Evolutionary conservation across 1,140 invertebrate species (phyloP), one percentile per base, ranked within the genome.

Genomic region (Polypedilum vanderplanki): DNA sequence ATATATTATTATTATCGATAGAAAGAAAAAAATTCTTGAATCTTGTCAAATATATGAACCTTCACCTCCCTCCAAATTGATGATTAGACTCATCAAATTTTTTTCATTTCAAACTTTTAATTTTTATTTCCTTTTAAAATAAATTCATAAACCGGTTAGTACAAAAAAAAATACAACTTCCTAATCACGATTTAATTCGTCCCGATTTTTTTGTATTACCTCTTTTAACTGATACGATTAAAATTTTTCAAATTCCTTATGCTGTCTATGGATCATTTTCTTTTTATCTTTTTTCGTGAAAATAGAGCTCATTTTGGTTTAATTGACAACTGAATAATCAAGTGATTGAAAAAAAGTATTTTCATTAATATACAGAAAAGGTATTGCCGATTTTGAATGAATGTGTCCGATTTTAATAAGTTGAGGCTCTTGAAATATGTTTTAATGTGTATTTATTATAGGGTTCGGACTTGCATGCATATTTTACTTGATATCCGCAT

Each of bases 51-150:
- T 57, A 57, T 4, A 57, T 57, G 46, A 57, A 57, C 46, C 46
- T 57, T 57, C 46, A 57, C 46, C 46, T 57, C 46, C 12, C 24
- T 12, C 46, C 12, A 57, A n/a, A n/a, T n/a, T 57, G n/a, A 46
- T 10, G 41, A 57, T 57, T 57, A 57, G 46, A 57, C 46, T 57
- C 46, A 57, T 57, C n/a, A 57, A 57, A 57, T 57, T n/a, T n/a
- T 12, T 57, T 57, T 57, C 46, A 57, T 57, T n/a, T 15, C 12
- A 57, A 57, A 57, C n/a, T n/a, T n/a, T n/a, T n/a, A 57, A 57
- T 57, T n/a, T 57, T n/a, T n/a, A n/a, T n/a, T 57, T 57, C 24
- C 24, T 46, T 46, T 57, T 57, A 12, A 57, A 57, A 57, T 33
- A 12, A 57, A 57, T 57, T 57, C n/a, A 57, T 3, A 57, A 57